Conservation (phyloP, 2,888 invertebrate genomes). For the Agrotis exclamationis region DNA sequence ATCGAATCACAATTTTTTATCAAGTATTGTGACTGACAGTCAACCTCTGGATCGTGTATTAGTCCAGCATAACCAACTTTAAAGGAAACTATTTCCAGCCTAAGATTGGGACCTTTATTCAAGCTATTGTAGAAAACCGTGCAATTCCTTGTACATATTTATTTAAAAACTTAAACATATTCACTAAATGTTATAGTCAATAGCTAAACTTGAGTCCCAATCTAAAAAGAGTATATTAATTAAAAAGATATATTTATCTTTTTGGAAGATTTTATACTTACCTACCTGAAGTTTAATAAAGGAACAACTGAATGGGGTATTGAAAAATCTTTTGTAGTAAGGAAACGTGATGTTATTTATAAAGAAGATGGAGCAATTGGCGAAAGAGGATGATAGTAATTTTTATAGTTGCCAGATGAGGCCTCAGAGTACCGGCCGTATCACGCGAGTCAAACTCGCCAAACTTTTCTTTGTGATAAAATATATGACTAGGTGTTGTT, state of each 20-base stretch:
- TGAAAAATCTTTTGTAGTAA: slow-evolving; percentile 59
- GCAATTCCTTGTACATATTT: slow-evolving; percentile 48
- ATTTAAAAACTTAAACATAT: slow-evolving; percentile 30
- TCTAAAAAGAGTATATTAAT: slow-evolving; percentile 25
- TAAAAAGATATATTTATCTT: slow-evolving; percentile 58
- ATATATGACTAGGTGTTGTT: slow-evolving; percentile 64
- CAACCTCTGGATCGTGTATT: slow-evolving; percentile 2
- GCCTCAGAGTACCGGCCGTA: slow-evolving; percentile 61
- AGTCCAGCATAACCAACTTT: slow-evolving; percentile 8
- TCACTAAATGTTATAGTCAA: slow-evolving; percentile 17
- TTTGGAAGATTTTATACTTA: slow-evolving; percentile 61
- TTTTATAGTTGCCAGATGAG: slow-evolving; percentile 58
- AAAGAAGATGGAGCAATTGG: slow-evolving; percentile 56
- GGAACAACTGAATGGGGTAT: slow-evolving; percentile 48
- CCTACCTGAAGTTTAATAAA: slow-evolving; percentile 52
- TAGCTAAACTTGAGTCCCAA: slow-evolving; percentile 54
- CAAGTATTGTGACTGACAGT: slow-evolving; percentile 20
- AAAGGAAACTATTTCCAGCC: slow-evolving; percentile 57
- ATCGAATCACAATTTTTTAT: not conserved
- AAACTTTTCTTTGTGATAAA: slow-evolving; percentile 81
- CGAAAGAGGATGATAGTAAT: slow-evolving; percentile 48
- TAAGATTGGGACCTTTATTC: slow-evolving; percentile 49
- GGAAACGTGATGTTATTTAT: slow-evolving; percentile 63
- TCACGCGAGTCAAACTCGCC: slow-evolving; percentile 79
- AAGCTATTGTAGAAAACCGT: slow-evolving; percentile 42